Base-by-base conservation (phyloP, 2,888 invertebrate genomes). In the Hydropsyche betteni region DNA sequence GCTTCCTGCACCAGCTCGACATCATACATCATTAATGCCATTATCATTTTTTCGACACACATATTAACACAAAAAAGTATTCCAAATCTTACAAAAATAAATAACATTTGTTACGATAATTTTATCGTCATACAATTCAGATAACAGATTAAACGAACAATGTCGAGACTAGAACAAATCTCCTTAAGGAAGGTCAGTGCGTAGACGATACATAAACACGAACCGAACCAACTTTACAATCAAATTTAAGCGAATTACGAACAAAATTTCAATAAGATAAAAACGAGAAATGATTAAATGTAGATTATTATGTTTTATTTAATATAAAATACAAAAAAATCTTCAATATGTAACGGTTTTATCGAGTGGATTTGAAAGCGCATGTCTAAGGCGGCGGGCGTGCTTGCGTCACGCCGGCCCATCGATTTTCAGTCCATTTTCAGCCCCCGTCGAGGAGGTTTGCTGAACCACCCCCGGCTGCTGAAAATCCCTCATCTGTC, bases 361-460 rank as follows among this genome's bases (percentile, higher is more conserved):
- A 58, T 58, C 24, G 58, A 58, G 58, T 58, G 16, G 58, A 3
- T 58, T 58, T 68, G 16, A 16, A 24, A 14, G 70, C 70, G 70
- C 70, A 53, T 70, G 70, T 53, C 33, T 34, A 12, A 5, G 34
- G 14, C 70, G n/a, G 53, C 8, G 44, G 16, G 44, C 36, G 36
- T 34, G 24, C 14, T 70, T 70, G 70, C 70, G 70, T 70, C 70
- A 70, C 33, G 16, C 53, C 53, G 33, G 34, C 76, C 70, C 70
- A 76, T 76, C 76, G 76, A 76, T 76, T 76, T 74, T 74, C 61
- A 71, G 74, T 76, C 44, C 55, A 36, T 70, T 68, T 71, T 34
- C 74, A 69, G 38, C 74, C 73, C 73, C 61, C 53, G 38, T 2
- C 10, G 61, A 50, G 55, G 44, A 58, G 33, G 51, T 24, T 34